These are phyloP conservation scores for Melieria picta DNA, from an alignment of 2,888 invertebrate genomes.

Conservation along the genomic window DNA sequence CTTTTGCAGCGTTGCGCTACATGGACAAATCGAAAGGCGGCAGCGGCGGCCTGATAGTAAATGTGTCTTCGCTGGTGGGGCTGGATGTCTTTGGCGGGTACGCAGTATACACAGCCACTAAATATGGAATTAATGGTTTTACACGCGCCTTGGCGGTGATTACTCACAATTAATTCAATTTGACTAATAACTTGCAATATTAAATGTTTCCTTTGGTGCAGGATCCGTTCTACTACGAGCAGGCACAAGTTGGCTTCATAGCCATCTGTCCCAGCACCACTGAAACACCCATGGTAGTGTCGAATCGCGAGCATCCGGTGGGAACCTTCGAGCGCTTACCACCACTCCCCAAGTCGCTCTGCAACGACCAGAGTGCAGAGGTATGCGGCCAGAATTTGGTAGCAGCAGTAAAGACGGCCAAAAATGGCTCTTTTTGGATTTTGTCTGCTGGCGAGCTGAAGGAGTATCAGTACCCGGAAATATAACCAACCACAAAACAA, in stretches of 20 bases:
- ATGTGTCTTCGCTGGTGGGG: slow-evolving; percentile 52
- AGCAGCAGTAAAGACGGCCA: slow-evolving; percentile 50
- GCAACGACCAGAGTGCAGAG: slow-evolving; percentile 50
- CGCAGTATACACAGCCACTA: slow-evolving; percentile 55
- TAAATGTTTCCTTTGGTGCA: slow-evolving; percentile 25
- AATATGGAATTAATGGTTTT: slow-evolving; percentile 56
- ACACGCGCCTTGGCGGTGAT: slow-evolving; percentile 51
- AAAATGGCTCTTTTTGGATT: slow-evolving; percentile 56
- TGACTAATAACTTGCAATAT: background rate
- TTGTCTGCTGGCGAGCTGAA: slow-evolving; percentile 52
- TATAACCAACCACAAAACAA: slow-evolving; percentile 43
- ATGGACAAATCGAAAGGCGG: slow-evolving; percentile 60
- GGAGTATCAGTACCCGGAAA: slow-evolving; percentile 47
- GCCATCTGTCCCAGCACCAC: slow-evolving; percentile 58
- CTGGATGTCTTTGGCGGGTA: slow-evolving; percentile 38
- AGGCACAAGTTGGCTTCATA: slow-evolving; percentile 51
- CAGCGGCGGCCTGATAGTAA: slow-evolving; percentile 55
- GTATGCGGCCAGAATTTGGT: slow-evolving; percentile 55
- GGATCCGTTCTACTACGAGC: slow-evolving; percentile 46
- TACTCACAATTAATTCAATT: background rate
- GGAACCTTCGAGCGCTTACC: slow-evolving; percentile 12
- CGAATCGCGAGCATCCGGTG: background rate
- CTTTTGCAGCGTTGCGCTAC: slow-evolving; percentile 52
- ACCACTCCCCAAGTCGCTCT: slow-evolving; percentile 27
- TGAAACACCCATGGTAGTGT: slow-evolving; percentile 47